Percentiles rank a stretch among this genome's conserved stretches.
Conservation (phyloP, 1,140 invertebrate species). For the Drosophila fuyamai region DNA sequence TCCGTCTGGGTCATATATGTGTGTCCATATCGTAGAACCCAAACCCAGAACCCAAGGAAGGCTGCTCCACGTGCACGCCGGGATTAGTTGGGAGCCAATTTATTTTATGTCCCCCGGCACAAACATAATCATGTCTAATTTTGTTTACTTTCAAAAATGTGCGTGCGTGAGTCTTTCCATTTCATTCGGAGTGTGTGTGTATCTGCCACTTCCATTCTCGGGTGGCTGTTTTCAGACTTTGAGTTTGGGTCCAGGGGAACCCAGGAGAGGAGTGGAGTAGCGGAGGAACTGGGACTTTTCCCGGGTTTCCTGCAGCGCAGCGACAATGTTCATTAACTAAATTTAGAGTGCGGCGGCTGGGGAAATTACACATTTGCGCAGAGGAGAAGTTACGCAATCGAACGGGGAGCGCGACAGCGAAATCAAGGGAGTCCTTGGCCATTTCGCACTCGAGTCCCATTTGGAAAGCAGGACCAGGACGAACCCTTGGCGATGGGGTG, state of each 20-base stretch:
- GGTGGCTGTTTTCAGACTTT: slow-evolving; percentile 23
- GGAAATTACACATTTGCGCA: slow-evolving; percentile 75
- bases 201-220: background rate
- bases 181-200: slow-evolving; percentile 42
- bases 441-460: slow-evolving; percentile 59
- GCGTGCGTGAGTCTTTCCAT: slow-evolving; percentile 71
- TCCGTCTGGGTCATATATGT: background rate
- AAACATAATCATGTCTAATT: slow-evolving; percentile 84
- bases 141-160: slow-evolving; percentile 84
- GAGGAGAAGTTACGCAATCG: slow-evolving; percentile 76
- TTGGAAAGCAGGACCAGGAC: slow-evolving; percentile 5
- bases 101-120: slow-evolving; percentile 81
- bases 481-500: slow-evolving; percentile 39
- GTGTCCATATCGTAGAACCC: background rate
- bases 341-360: slow-evolving; percentile 79
- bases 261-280: background rate
- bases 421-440: slow-evolving; percentile 66
- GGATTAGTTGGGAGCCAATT: slow-evolving; percentile 83
- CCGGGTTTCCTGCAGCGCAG: slow-evolving; percentile 27
- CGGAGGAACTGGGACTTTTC: slow-evolving; percentile 14
- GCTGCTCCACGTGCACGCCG: slow-evolving; percentile 65
- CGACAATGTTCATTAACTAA: slow-evolving; percentile 76
- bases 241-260: slow-evolving; percentile 9
- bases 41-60: slow-evolving; percentile 1
- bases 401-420: slow-evolving; percentile 55